phyloP scores from a whole-genome alignment of 2,113 vertebrate species.

The Herpetotheres cachinnans region DNA sequence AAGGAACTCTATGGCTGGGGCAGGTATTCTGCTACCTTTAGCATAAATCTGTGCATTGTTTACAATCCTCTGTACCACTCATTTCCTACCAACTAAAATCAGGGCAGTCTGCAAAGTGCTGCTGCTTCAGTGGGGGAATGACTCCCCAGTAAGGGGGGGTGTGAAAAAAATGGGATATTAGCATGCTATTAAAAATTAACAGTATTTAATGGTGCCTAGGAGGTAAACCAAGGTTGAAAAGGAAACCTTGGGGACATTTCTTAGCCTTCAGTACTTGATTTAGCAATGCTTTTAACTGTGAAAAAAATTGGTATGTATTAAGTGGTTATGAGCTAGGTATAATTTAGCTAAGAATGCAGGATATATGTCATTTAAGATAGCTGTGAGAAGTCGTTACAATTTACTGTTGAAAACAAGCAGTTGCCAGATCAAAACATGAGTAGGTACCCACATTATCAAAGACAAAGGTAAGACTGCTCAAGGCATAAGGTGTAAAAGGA shows the following conservation, averaged over 20 bases:
- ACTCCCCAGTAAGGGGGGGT: not conserved
- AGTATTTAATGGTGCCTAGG: constrained; percentile 5
- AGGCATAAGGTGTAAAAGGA: not conserved
- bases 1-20: not conserved
- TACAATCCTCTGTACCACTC: not conserved
- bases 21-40: not conserved
- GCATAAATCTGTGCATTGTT: fast-evolving
- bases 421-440: not conserved
- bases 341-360: not conserved
- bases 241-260: not conserved
- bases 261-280: not conserved
- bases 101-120: not conserved
- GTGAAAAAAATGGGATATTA: not conserved
- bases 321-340: not conserved
- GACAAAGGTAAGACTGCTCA: not conserved
- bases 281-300: not conserved
- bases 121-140: not conserved
- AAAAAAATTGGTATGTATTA: not conserved
- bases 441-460: not conserved
- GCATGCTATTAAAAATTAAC: constrained; percentile 23
- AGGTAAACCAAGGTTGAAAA: constrained; percentile 21
- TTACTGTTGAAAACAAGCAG: not conserved
- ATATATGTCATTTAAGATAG: not conserved
- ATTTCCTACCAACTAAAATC: not conserved
- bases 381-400: not conserved